These are phyloP conservation scores for Siphlonurus alternatus DNA, from an alignment of 2,888 invertebrate genomes.

Conservation along the genomic window DNA sequence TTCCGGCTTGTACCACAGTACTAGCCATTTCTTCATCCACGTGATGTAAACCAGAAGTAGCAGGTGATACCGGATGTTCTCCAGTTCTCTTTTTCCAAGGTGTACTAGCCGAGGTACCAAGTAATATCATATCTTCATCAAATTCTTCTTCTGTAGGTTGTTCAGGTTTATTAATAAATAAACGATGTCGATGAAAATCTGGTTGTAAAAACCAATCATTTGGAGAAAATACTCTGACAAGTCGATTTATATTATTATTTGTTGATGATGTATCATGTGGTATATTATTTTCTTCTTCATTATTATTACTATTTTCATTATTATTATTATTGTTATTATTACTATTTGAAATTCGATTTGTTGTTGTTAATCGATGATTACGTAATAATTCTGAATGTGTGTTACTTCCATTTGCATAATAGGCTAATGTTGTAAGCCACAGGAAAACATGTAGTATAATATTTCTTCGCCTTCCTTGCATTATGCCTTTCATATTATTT, in stretches of 20 bases:
- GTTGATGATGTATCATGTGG: neutral
- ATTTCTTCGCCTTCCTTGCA: neutral
- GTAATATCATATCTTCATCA: neutral
- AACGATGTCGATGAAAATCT: neutral
- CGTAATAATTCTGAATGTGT: neutral
- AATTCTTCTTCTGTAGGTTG: neutral
- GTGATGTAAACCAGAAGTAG: neutral
- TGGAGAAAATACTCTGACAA: neutral
- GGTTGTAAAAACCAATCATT: neutral
- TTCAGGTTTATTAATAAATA: neutral
- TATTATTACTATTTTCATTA: neutral
- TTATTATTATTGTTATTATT: neutral
- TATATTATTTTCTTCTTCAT: neutral
- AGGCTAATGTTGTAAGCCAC: neutral
- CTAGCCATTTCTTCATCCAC: neutral
- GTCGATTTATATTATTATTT: neutral
- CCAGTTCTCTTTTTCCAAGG: neutral
- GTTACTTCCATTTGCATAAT: neutral
- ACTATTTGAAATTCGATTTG: neutral
- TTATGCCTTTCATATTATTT: neutral
- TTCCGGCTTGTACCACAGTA: neutral
- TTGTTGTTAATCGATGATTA: neutral
- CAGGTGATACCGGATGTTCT: neutral
- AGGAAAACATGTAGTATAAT: neutral
- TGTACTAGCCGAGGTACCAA: neutral